Evolutionary conservation across 2,888 invertebrate species (phyloP).

Genomic region (Drosophila basisetae): DNA sequence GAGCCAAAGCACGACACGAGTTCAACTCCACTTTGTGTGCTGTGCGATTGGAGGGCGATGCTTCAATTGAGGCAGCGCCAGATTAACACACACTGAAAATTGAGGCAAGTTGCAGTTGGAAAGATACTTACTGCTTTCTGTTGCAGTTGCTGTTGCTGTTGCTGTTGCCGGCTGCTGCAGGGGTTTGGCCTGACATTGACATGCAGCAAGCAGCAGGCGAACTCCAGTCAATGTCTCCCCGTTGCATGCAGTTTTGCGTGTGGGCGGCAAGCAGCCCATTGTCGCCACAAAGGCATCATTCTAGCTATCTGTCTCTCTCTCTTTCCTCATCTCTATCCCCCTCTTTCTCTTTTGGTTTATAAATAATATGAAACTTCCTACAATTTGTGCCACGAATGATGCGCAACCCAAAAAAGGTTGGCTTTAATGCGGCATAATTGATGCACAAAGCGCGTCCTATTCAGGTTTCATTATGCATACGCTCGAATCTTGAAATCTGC

Average conservation of each 20-base stretch:
- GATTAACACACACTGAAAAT: constrained; percentile 59
- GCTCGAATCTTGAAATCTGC: constrained; percentile 25
- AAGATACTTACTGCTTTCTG: constrained; percentile 15
- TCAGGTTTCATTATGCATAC: constrained; percentile 60
- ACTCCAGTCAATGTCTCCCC: constrained; percentile 12
- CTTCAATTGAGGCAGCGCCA: constrained; percentile 66
- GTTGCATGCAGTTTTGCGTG: constrained; percentile 30
- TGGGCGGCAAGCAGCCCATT: constrained; percentile 47
- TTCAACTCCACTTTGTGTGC: neutral
- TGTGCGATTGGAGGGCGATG: constrained; percentile 31
- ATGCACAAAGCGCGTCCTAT: constrained; percentile 67
- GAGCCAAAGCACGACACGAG: neutral
- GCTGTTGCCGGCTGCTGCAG: constrained; percentile 19
- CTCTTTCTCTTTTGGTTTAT: constrained; percentile 13
- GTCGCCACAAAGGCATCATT: constrained; percentile 25
- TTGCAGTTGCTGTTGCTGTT: constrained; percentile 3
- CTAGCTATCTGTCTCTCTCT: neutral
- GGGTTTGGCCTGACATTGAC: constrained; percentile 66
- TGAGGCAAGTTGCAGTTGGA: constrained; percentile 57
- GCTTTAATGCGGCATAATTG: constrained; percentile 76
- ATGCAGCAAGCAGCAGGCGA: constrained; percentile 39
- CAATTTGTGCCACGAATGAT: constrained; percentile 68
- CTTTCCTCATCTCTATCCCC: neutral
- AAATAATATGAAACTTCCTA: constrained; percentile 75
- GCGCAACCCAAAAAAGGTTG: constrained; percentile 37